Base-by-base conservation (phyloP, 1,140 invertebrate genomes). In the Diabrotica virgifera region DNA sequence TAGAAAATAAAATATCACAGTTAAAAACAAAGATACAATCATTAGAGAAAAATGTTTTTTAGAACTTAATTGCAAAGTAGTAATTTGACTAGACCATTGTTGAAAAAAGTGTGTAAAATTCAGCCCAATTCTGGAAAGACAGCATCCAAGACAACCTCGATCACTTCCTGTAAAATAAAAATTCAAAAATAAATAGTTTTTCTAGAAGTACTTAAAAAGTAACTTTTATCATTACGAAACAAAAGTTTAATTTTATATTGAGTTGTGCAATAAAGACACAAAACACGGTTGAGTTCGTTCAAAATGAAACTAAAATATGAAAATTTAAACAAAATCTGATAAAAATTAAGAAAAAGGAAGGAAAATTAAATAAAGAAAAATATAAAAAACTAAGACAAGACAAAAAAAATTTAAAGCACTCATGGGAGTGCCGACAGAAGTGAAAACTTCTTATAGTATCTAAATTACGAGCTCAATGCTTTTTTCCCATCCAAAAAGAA, bases 131-230 rank as follows among this genome's bases (percentile, higher is more conserved):
- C 89, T 52, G 90, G 89, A 80, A 91, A 91, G 71, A 89, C 83
- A 79, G 90, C 87, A 69, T 89, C 81, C 72, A 91, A 84, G 13
- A 89, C 78, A 52, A 89, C 82, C 80, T 91, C 89, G 67, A 91
- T 85, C 51, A 90, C 82, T 79, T 91, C 89, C 90, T 91, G 78
- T 11, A 85, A 86, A 70, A 78, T 74, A 69, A 72, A 36, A 59
- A 63, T 62, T 58, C 46, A 55, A 35, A 37, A 55, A 4, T 62
- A 57, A 37, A 57, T 35, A n/a, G 24, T 24, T 24, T 24, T 24
- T 24, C 24, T 24, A 24, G 4, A 24, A 24, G 1, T 24, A 4
- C 24, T 24, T 24, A 24, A 24, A 24, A 24, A 24, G 24, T 24
- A 24, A 24, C 24, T 24, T 24, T 24, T 24, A 4, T 4, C 4